Evolutionary conservation across 1,140 invertebrate species (phyloP), one percentile per base, ranked within the genome.

Genomic region (Agrilus planipennis): DNA sequence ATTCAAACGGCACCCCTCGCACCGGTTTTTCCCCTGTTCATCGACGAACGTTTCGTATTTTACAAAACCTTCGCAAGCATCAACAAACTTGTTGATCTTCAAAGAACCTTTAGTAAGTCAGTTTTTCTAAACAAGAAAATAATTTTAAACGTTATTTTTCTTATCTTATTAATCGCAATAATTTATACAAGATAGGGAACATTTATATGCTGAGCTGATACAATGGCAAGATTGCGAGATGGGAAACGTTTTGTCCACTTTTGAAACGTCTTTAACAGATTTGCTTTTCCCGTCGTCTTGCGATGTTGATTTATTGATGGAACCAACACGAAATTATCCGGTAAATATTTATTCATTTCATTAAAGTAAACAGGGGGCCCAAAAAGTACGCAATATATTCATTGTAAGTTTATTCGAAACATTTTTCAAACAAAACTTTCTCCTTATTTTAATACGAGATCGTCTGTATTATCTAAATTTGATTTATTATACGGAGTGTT

Each of bases 231-330:
- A 62, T 3, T 53, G 51, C 6, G 57, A 64, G 10, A 60, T 58
- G 20, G 70, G 65, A 36, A 56, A 70, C 2, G 58, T 73, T 40
- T 58, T 81, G 10, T 75, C 77, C 1, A 70, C 68, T 23, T 81
- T 79, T 54, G 59, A 73, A 28, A 74, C 73, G 2, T 66, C 71
- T 37, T 54, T 81, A 2, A 67, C 66, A 16, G 75, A 80, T 49
- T 61, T 81, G 6, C 58, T 81, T 2, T 79, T 77, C 58, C 75
- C 76, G 2, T 61, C 58, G 11, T 60, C 54, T 25, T 65, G 72
- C 21, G 73, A 77, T 42, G 62, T 80, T 2, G 77, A 79, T 53
- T 57, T 81, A 22, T 63, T 81, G 4, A 79, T 79, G 77, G 67
- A 77, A 35, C 65, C 75, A 4, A 68, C 68, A 25, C 70, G 69